Evolutionary conservation across 2,797 vertebrate species (phyloP).

Genomic region (Bryconaethiops microstoma): DNA sequence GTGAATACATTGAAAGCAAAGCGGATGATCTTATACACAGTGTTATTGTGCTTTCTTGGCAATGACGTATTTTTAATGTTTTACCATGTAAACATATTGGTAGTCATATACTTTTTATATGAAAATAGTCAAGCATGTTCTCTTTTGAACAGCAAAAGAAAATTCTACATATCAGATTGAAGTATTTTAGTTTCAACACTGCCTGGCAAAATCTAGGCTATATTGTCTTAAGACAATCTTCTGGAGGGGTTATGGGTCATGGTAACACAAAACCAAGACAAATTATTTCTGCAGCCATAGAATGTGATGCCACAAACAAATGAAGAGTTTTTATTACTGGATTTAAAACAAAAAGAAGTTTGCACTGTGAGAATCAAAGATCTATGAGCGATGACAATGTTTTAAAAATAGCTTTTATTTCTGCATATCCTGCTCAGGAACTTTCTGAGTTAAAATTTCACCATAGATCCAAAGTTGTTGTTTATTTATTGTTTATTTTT

Average conservation of each 20-base stretch:
- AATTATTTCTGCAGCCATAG: constrained; percentile 68
- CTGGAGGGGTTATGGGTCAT: constrained; percentile 45
- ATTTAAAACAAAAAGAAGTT: neutral
- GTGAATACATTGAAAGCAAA: neutral
- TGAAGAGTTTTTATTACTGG: constrained; percentile 15
- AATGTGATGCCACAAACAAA: constrained; percentile 60
- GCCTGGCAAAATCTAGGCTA: neutral
- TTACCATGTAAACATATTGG: constrained; percentile 75
- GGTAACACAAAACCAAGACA: constrained; percentile 51
- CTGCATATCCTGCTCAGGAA: neutral
- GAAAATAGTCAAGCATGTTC: constrained; percentile 26
- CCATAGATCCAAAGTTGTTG: neutral
- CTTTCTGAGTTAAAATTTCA: neutral
- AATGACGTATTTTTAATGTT: constrained; percentile 66
- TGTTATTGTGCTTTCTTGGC: constrained; percentile 68
- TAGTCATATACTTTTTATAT: constrained; percentile 42
- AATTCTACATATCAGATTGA: constrained; percentile 57
- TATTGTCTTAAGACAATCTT: constrained; percentile 68
- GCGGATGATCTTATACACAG: constrained; percentile 42
- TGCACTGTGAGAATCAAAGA: constrained; percentile 17
- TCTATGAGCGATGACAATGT: neutral
- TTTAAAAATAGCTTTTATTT: neutral
- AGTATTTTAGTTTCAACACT: constrained; percentile 34
- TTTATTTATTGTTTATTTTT: neutral
- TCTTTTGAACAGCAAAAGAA: neutral